Evolutionary conservation across 2,888 invertebrate species (phyloP).

Genomic region (Galerucella calmariensis): DNA sequence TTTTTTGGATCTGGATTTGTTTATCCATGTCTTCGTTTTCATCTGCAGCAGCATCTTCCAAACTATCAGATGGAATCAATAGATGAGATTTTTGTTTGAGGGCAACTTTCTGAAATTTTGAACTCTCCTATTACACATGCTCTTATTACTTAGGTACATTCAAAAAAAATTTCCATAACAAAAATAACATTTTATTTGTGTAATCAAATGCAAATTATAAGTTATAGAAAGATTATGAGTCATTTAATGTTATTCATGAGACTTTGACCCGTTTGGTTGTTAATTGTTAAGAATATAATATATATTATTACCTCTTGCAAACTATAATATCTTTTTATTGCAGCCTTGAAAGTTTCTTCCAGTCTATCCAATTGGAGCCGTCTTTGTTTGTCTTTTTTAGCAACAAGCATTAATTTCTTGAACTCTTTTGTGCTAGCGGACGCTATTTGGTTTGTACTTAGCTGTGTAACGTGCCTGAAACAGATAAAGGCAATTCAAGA

Average conservation of each 20-base stretch:
- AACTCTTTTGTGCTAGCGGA: constrained; percentile 80
- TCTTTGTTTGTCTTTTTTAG: constrained; percentile 81
- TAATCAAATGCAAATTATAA: neutral
- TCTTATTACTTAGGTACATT: neutral
- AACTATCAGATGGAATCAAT: constrained; percentile 54
- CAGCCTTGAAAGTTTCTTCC: constrained; percentile 83
- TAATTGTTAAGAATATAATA: too few relatives aligned
- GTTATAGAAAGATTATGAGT: too few relatives aligned
- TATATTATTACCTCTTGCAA: constrained; percentile 75
- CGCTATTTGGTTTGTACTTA: constrained; percentile 79
- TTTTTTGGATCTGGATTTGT: constrained; percentile 63
- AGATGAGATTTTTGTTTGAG: constrained; percentile 76
- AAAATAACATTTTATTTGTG: too few relatives aligned
- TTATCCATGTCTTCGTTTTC: constrained; percentile 60
- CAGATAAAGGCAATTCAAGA: constrained; percentile 12
- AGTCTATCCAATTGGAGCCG: constrained; percentile 86
- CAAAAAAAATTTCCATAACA: neutral
- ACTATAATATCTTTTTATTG: constrained; percentile 75
- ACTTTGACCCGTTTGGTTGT: too few relatives aligned
- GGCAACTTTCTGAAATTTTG: constrained; percentile 69
- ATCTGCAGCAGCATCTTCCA: constrained; percentile 58
- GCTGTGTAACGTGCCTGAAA: constrained; percentile 78
- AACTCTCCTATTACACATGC: constrained; percentile 17
- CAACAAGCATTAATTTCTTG: constrained; percentile 76
- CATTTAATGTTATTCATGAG: too few relatives aligned